These are phyloP conservation scores for Megalurothrips usitatus DNA, from an alignment of 2,888 invertebrate species.

Conservation along the genomic window DNA sequence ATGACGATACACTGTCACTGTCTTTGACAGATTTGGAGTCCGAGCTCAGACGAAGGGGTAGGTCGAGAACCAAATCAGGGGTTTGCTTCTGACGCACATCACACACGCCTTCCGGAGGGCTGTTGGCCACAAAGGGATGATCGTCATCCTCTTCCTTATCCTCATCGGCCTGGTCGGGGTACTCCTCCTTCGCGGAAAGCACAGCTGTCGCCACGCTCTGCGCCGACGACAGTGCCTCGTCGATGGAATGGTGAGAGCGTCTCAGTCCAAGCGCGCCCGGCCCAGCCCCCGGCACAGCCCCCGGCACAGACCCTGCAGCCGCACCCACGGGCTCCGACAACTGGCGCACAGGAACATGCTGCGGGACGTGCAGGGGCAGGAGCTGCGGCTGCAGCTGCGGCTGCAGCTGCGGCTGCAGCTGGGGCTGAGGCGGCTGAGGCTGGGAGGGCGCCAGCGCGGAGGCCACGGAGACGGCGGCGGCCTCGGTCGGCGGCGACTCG, in stretches of 20 bases:
- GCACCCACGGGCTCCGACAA: conserved; percentile 42
- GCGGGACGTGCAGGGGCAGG: background rate
- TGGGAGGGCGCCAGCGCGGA: background rate
- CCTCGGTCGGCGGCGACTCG: conserved; percentile 42
- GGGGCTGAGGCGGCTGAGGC: background rate
- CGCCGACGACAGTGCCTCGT: background rate
- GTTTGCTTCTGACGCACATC: conserved; percentile 56
- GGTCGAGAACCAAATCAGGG: conserved; percentile 78
- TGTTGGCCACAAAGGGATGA: background rate
- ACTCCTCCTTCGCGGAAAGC: background rate
- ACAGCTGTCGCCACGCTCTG: background rate
- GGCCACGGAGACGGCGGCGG: conserved; percentile 42
- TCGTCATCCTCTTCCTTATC: background rate
- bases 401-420: background rate
- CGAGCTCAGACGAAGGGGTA: conserved; percentile 55
- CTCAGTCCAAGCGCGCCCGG: background rate
- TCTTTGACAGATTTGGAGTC: conserved; percentile 46
- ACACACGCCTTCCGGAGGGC: conserved; percentile 46
- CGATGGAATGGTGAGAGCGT: conserved; percentile 16
- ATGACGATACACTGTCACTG: conserved; percentile 41
- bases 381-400: background rate
- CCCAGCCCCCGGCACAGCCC: no score
- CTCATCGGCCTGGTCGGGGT: background rate
- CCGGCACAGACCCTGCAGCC: background rate
- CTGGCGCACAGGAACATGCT: background rate